Conservation (phyloP, 2,797 vertebrate genomes). For the Thalassophryne amazonica region DNA sequence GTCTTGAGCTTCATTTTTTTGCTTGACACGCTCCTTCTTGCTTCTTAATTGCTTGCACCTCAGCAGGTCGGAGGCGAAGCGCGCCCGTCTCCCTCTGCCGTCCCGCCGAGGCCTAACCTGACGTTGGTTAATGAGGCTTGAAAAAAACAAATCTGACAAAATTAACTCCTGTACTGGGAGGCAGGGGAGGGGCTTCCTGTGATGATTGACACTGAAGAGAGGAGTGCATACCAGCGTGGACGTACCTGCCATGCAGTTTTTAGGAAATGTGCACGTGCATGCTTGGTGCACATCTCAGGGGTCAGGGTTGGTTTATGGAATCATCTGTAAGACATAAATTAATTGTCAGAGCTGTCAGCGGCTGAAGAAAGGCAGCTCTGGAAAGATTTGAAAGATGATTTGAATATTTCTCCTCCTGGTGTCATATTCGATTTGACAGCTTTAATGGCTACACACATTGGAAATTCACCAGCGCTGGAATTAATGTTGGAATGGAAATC, state of each 20-base stretch:
- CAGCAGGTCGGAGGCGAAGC: slow-evolving; percentile 64
- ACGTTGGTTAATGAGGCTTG: slow-evolving; percentile 57
- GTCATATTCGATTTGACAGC: slow-evolving; percentile 76
- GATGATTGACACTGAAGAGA: slow-evolving; percentile 7
- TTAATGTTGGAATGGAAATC: slow-evolving; percentile 71
- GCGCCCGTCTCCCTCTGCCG: slow-evolving; percentile 5
- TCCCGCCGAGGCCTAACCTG: slow-evolving; percentile 57
- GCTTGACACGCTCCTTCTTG: slow-evolving; percentile 57
- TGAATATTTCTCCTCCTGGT: slow-evolving; percentile 70
- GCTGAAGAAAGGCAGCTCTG: slow-evolving; percentile 41
- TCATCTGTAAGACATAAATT: slow-evolving; percentile 76
- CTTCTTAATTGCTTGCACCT: slow-evolving; percentile 74
- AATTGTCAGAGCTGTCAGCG: slow-evolving; percentile 73
- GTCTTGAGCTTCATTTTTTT: slow-evolving; percentile 63
- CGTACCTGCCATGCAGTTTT: too few relatives aligned
- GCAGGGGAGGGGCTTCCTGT: background rate
- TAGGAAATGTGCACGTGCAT: background rate
- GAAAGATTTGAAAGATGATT: slow-evolving; percentile 72
- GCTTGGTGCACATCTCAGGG: slow-evolving; percentile 4
- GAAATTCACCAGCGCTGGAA: slow-evolving; percentile 63
- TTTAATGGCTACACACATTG: slow-evolving; percentile 69
- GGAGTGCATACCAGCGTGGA: too few relatives aligned
- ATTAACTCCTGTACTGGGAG: slow-evolving; percentile 12
- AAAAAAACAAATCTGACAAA: slow-evolving; percentile 41
- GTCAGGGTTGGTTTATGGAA: slow-evolving; percentile 61